Conservation (phyloP, 2,113 vertebrate species). For the Tyrannus savana region DNA sequence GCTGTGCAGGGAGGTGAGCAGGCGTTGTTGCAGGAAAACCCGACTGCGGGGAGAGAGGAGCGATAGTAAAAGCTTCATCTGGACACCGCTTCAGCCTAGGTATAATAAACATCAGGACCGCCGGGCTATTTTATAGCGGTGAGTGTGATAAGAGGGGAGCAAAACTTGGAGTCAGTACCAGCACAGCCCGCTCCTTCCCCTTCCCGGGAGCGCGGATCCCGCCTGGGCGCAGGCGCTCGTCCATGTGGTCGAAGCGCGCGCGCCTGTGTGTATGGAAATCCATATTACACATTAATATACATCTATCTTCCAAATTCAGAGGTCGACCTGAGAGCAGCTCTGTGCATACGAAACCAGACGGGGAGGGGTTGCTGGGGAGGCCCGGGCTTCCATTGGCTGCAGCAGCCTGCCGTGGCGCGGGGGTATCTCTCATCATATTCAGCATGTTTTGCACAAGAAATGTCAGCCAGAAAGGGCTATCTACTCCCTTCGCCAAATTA, state of each 20-base stretch:
- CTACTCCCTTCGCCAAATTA: constrained; percentile 98
- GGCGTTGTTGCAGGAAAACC: not conserved
- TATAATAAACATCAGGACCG: constrained; percentile 51
- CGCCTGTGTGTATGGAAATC: constrained; percentile 58
- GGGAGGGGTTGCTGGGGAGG: constrained; percentile 91
- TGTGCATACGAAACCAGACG: constrained; percentile 84
- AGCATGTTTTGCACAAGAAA: constrained; percentile 99
- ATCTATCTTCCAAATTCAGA: constrained; percentile 83
- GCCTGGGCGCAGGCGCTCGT: not conserved
- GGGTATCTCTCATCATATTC: constrained; percentile 99
- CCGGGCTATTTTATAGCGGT: constrained; percentile 39
- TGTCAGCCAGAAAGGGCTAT: constrained; percentile 99
- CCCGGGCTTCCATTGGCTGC: constrained; percentile 95
- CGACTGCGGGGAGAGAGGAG: not conserved
- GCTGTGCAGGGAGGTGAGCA: not conserved
- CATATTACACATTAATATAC: constrained; percentile 78
- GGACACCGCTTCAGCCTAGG: constrained; percentile 23
- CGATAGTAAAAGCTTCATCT: constrained; percentile 52
- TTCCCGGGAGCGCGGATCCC: not conserved
- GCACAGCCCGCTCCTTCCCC: not conserved
- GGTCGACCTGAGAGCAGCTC: constrained; percentile 86
- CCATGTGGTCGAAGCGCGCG: not conserved
- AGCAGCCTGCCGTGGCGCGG: constrained; percentile 86
- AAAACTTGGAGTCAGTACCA: not conserved
- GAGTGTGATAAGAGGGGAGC: constrained; percentile 9